A percentile compares a stretch with the other conserved stretches of the same genome.
Evolutionary conservation across 2,888 invertebrate genomes (phyloP).

Genomic region (Parnassius orleans): DNA sequence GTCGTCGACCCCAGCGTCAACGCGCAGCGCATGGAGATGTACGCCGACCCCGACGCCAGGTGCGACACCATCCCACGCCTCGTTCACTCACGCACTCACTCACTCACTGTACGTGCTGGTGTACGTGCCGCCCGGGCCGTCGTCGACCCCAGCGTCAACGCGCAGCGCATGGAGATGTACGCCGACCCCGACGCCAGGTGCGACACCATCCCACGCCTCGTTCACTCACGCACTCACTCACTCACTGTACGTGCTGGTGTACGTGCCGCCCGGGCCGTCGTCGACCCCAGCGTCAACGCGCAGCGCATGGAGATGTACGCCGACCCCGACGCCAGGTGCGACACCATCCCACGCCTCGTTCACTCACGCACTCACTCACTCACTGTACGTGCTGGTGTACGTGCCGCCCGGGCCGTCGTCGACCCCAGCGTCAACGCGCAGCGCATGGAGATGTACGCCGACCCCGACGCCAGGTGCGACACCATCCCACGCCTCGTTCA

Average conservation of each 20-base stretch:
- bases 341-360: neutral
- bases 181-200: slow-evolving; percentile 94
- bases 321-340: slow-evolving; percentile 90
- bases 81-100: neutral
- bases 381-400: no score
- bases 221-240: no score
- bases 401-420: slow-evolving; percentile 96
- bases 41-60: slow-evolving; percentile 95
- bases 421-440: slow-evolving; percentile 97
- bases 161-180: slow-evolving; percentile 98
- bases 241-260: no score
- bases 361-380: no score
- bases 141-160: slow-evolving; percentile 97
- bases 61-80: slow-evolving; percentile 41
- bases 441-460: slow-evolving; percentile 99
- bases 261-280: slow-evolving; percentile 94
- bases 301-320: slow-evolving; percentile 99
- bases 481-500: neutral
- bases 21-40: slow-evolving; percentile 97
- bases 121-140: slow-evolving; percentile 99
- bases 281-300: slow-evolving; percentile 97
- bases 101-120: no score
- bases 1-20: slow-evolving; percentile 98
- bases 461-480: slow-evolving; percentile 89
- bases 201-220: neutral